These are phyloP conservation scores for Hapalemur alaotrensis DNA, from an alignment of 2,797 vertebrate genomes.

Conservation along the genomic window DNA sequence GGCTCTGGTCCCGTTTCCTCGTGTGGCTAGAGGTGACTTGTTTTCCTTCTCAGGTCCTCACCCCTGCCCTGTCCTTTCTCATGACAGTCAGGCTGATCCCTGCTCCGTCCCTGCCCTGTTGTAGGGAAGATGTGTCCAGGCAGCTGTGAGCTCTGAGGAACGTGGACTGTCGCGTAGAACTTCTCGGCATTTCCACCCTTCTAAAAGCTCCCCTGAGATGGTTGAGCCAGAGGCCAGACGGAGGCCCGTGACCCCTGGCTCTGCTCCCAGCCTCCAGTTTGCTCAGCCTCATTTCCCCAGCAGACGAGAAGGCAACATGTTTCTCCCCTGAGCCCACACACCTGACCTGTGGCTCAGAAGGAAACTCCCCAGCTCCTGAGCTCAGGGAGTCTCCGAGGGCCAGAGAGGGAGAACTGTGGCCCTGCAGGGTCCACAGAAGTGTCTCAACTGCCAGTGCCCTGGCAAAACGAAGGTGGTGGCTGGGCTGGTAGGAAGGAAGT, in stretches of 20 bases:
- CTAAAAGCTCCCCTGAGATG: background rate
- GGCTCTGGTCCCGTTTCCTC: background rate
- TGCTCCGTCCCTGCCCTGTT: too few relatives aligned
- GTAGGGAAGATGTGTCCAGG: background rate
- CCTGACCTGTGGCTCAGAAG: background rate
- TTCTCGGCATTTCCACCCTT: background rate
- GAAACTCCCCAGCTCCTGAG: background rate
- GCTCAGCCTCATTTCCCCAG: background rate
- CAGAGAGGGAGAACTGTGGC: background rate
- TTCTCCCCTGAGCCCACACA: background rate
- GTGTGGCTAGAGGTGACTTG: background rate
- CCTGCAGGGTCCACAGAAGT: background rate
- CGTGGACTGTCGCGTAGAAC: background rate
- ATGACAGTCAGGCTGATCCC: rapidly evolving
- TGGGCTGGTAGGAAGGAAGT: background rate
- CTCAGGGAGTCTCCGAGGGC: background rate
- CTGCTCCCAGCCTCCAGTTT: background rate
- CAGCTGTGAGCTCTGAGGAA: background rate
- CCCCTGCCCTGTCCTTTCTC: background rate
- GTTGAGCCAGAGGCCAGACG: background rate
- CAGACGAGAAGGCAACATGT: background rate
- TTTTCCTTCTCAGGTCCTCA: background rate
- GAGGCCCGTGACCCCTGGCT: background rate
- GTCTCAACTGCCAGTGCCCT: background rate
- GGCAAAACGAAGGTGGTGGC: background rate